Evolutionary conservation across 2,888 invertebrate genomes (phyloP).

Genomic region (Orchesella flavescens): DNA sequence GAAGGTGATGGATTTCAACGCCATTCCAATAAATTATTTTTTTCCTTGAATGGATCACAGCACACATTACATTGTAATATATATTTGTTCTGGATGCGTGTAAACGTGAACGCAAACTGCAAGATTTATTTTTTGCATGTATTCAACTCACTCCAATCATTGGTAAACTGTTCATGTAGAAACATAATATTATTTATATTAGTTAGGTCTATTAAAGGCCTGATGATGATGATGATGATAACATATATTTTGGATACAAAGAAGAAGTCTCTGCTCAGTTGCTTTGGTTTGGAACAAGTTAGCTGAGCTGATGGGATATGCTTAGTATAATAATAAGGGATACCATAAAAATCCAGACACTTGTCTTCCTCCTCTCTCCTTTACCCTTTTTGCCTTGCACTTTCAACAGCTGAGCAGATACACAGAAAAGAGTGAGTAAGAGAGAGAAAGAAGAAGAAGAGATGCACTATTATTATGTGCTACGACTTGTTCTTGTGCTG

Average conservation of each 20-base stretch:
- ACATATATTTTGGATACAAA: slow-evolving; percentile 17
- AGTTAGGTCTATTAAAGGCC: background rate
- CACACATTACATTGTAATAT: too few relatives aligned
- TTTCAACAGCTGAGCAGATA: slow-evolving; percentile 57
- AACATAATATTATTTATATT: too few relatives aligned
- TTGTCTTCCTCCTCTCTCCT: slow-evolving; percentile 41
- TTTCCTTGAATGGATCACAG: too few relatives aligned
- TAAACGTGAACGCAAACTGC: too few relatives aligned
- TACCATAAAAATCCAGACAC: slow-evolving; percentile 61
- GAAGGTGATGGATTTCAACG: too few relatives aligned
- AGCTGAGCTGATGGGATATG: background rate
- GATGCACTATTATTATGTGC: background rate
- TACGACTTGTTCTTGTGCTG: too few relatives aligned
- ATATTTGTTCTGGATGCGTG: too few relatives aligned
- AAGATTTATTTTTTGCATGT: too few relatives aligned
- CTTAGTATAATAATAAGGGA: slow-evolving; percentile 31
- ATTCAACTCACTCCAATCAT: too few relatives aligned
- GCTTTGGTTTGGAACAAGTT: background rate
- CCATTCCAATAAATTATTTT: too few relatives aligned
- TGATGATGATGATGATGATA: background rate
- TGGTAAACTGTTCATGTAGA: too few relatives aligned
- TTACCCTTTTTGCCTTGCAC: slow-evolving; percentile 33
- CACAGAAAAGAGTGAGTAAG: background rate
- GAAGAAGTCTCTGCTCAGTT: too few relatives aligned
- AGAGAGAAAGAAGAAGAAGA: background rate